Base-by-base conservation (phyloP, 1,140 invertebrate genomes). In the Heliconius eleuchia region DNA sequence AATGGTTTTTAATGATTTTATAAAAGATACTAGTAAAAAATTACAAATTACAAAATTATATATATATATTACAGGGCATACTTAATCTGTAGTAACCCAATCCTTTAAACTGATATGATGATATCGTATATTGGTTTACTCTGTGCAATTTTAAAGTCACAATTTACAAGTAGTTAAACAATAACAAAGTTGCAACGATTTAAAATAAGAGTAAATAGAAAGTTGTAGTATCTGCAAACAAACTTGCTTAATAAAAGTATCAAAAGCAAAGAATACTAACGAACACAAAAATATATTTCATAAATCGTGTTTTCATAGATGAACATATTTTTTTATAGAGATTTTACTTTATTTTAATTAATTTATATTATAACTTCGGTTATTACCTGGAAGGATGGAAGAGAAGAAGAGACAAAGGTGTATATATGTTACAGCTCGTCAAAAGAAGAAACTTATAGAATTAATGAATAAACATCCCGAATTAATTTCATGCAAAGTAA, bases 381-480 rank as follows among this genome's bases (percentile, higher is more conserved):
- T 27, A 23, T 66, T 27, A 30, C 11, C 27, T 66, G 13, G 27
- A 66, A 66, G 13, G 34, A 92, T 92, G 91, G 91, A 92, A 73
- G 82, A 82, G 74, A 88, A 85, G 57, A 87, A 87, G 86, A 86
- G 88, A 71, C 84, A 86, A 82, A 88, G 89, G 78, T 85, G 89
- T 72, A 81, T 87, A 34, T 93, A 92, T 85, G 88, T 91, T 50
- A 89, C 90, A 46, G 86, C 85, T 72, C 85, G 78, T 27, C 92
- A 94, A 79, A 94, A 94, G 80, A 91, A 91, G 79, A 93, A 92
- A 83, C 84, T 94, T 3, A 83, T 91, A 71, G 91, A 92, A 83
- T 84, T 92, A 74, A 88, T 93, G 77, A 79, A 87, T 19, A 88
- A 91, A 80, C 85, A 93, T 76, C 92, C 92, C 23, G 84, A 92